phyloP scores from a whole-genome alignment of 1,140 invertebrate species.

The Limonius californicus region DNA sequence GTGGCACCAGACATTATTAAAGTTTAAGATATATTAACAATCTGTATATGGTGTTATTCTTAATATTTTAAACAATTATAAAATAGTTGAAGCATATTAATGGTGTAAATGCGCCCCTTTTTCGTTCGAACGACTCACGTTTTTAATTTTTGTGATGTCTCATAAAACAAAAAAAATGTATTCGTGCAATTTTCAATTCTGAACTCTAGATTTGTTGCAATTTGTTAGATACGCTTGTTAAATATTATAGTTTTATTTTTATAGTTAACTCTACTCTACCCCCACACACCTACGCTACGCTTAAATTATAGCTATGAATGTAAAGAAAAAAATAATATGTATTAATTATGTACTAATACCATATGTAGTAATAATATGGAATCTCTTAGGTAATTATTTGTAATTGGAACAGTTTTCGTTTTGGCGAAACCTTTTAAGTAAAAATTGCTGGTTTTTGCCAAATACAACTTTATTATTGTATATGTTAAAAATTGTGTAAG shows the following conservation, averaged over 20 bases:
- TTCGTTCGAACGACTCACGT: too few species aligned
- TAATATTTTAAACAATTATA: too few species aligned
- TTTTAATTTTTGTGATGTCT: neutral
- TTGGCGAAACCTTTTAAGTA: neutral
- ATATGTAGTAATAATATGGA: constrained; percentile 3
- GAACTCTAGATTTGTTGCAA: neutral
- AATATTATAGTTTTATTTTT: constrained; percentile 13
- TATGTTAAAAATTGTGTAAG: constrained; percentile 14
- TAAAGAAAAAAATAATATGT: constrained; percentile 13
- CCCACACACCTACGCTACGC: constrained; percentile 8
- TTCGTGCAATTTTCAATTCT: neutral
- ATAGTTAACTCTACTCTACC: neutral
- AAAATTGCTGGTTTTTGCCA: neutral
- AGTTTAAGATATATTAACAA: neutral
- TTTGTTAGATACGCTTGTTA: constrained; percentile 10
- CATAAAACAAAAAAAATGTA: neutral
- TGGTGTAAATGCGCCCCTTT: neutral
- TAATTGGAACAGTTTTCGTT: neutral
- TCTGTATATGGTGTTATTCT: neutral
- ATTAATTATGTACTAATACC: constrained; percentile 15
- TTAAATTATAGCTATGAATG: constrained; percentile 16
- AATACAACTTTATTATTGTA: constrained; percentile 6
- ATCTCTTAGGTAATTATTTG: constrained; percentile 11
- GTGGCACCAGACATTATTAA: neutral
- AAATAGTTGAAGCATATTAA: too few species aligned